Evolutionary conservation across 2,113 vertebrate species (phyloP).

Genomic region (Ammodytes marinus): DNA sequence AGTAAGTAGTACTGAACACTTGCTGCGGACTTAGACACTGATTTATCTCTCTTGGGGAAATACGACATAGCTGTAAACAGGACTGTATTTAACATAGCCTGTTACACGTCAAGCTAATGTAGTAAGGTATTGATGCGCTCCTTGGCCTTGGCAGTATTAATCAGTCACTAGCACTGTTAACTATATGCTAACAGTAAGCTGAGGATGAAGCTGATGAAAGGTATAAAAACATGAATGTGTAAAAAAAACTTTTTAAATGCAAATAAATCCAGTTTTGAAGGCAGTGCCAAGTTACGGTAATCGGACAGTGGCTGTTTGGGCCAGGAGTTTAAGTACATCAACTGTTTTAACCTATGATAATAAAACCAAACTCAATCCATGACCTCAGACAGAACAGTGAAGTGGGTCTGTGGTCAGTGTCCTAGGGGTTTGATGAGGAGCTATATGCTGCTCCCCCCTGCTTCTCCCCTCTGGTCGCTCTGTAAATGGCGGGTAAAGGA

Average conservation of each 20-base stretch:
- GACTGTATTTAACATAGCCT: too few relatives aligned
- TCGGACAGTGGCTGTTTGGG: background rate
- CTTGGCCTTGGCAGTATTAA: too few relatives aligned
- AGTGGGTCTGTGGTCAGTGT: conserved; percentile 1
- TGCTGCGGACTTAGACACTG: background rate
- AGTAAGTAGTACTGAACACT: background rate
- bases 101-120: too few relatives aligned
- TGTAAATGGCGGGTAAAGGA: conserved; percentile 62
- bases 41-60: too few relatives aligned
- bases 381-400: background rate
- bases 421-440: background rate
- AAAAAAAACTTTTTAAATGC: background rate
- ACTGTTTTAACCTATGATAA: background rate
- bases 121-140: too few relatives aligned
- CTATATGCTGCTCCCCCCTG: background rate
- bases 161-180: too few relatives aligned
- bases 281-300: background rate
- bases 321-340: background rate
- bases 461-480: conserved; percentile 47
- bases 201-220: too few relatives aligned
- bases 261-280: background rate
- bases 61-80: too few relatives aligned
- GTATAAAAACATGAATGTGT: too few relatives aligned
- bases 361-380: background rate
- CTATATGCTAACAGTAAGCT: too few relatives aligned